A percentile compares a stretch with the other conserved stretches of the same genome.
phyloP scores from a whole-genome alignment of 2,113 vertebrate species.

The Ciconia maguari region DNA sequence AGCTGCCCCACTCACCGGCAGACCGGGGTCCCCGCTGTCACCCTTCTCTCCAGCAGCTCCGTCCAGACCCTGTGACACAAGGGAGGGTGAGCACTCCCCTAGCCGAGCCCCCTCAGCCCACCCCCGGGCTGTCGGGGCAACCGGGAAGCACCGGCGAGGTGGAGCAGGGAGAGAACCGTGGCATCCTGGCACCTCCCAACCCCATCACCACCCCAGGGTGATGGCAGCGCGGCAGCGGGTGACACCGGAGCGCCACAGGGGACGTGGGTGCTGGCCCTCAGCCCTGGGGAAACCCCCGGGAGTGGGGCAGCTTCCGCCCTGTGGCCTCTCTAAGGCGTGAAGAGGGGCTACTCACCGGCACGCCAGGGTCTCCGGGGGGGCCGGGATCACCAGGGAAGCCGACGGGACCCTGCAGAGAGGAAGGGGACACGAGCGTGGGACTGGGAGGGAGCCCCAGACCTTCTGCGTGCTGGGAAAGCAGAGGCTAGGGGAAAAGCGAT shows the following conservation, averaged over 20 bases:
- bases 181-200: not conserved
- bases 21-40: constrained; percentile 84
- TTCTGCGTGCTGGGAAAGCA: not conserved
- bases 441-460: not conserved
- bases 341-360: constrained; percentile 68
- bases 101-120: not conserved
- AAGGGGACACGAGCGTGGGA: fast-evolving
- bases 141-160: fast-evolving
- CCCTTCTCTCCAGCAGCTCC: constrained; percentile 84
- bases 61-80: constrained; percentile 77
- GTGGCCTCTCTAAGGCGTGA: not conserved
- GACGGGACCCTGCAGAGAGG: constrained; percentile 78
- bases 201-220: not conserved
- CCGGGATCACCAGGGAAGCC: constrained; percentile 84
- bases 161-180: fast-evolving
- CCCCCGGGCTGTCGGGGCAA: too few relatives aligned
- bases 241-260: fast-evolving
- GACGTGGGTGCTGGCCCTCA: too few relatives aligned
- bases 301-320: not conserved
- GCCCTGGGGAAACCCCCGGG: not conserved
- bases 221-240: not conserved
- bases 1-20: constrained; percentile 73
- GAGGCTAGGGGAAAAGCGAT: not conserved
- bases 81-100: not conserved
- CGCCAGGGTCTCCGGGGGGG: constrained; percentile 82